phyloP scores from a whole-genome alignment of 2,888 invertebrate species.

The Xestia rhomboidea region DNA sequence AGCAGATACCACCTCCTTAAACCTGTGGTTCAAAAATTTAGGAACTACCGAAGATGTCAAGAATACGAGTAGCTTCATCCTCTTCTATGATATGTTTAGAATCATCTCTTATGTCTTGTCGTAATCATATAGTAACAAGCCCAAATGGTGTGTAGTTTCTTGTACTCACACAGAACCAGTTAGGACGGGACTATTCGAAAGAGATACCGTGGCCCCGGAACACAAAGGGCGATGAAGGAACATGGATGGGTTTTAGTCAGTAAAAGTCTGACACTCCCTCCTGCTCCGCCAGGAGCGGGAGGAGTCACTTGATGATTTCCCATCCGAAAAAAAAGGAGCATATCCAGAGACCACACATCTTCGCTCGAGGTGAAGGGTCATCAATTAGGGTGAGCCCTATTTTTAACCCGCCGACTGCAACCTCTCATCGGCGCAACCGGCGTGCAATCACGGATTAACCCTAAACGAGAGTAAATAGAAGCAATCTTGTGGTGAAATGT shows the following conservation, averaged over 20 bases:
- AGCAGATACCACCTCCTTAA: too few relatives aligned
- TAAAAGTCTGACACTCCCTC: too few relatives aligned
- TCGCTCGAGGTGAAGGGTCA: slow-evolving; percentile 73
- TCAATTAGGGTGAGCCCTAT: slow-evolving; percentile 81
- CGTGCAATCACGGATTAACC: slow-evolving; percentile 73
- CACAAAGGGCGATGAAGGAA: too few relatives aligned
- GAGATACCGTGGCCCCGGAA: too few relatives aligned
- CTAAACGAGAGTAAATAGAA: slow-evolving; percentile 72
- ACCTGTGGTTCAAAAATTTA: too few relatives aligned
- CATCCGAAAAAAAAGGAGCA: too few relatives aligned
- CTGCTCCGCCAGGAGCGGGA: too few relatives aligned
- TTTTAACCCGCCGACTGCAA: slow-evolving; percentile 75
- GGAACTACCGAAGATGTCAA: not conserved
- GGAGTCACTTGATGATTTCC: too few relatives aligned
- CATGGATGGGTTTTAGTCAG: too few relatives aligned
- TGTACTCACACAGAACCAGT: not conserved
- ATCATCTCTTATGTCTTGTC: not conserved
- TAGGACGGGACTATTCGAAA: too few relatives aligned
- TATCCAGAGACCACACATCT: slow-evolving; percentile 62
- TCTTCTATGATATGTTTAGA: not conserved
- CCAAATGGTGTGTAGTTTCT: not conserved
- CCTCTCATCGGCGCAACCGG: slow-evolving; percentile 70
- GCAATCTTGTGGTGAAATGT: slow-evolving; percentile 70
- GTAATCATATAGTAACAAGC: not conserved
- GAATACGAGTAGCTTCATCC: not conserved